Evolutionary conservation across 2,797 vertebrate species (phyloP), one percentile per base, ranked within the genome.

Genomic region (Rhinogobio ventralis): DNA sequence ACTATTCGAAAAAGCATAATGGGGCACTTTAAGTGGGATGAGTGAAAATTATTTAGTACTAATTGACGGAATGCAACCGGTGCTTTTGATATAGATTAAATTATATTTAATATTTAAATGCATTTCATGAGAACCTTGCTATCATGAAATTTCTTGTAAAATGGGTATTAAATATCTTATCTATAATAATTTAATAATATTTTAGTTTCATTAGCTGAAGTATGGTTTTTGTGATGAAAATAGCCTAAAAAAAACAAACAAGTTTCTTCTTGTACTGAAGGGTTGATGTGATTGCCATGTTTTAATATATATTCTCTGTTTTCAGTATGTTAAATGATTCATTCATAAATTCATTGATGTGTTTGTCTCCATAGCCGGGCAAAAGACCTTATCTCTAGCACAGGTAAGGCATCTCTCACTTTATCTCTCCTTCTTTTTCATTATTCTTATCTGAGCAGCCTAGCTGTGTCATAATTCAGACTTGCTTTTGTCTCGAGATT

Each of bases 321-420:
- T 68, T 68, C 10, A 64, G 25, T 28, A 67, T 86, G 33, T 69
- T 19, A 71, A 19, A 82, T 79, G 51, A 23, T 0, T n/a, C 46
- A 45, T 19, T 25, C 68, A 72, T 9, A 28, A 5, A 55, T n/a
- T 53, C 25, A 80, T 30, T 71, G 73, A 17, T 45, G 30, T 68
- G 13, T 85, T 86, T 90, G 28, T 89, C 57, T 77, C 86, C 74
- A 77, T 91, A 96, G 96, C 84, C 94, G 95, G 19, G 92, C 93
- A 0, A 96, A 95, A 89, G 95, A 96, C 19, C 91, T 95, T 7
- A 80, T 93, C 13, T 75, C 93, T 82, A 91, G 60, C 87, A 89
- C 95, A 95, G 95, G 96, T 96, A 62, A 87, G 68, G 33, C 64
- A 78, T 83, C 42, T 55, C 60, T 60, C 9, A 23, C 23, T 5